Evolutionary conservation across 1,140 invertebrate genomes (phyloP).

Genomic region (Lepidotrigona ventralis): DNA sequence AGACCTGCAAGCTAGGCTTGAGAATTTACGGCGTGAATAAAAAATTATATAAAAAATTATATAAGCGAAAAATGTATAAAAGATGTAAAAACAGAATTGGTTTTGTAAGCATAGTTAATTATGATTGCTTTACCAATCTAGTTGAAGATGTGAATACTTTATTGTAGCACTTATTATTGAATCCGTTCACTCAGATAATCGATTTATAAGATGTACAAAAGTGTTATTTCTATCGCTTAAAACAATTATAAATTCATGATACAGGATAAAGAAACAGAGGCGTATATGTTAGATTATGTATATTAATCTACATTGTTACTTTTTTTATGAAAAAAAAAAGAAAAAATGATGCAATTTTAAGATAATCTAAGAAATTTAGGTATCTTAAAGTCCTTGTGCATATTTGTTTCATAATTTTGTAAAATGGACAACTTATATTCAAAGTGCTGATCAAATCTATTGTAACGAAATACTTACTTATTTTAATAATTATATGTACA

Average conservation of each 20-base stretch:
- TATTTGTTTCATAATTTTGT: slow-evolving; percentile 9
- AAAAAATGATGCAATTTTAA: neutral
- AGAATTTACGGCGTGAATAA: slow-evolving; percentile 95
- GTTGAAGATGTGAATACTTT: neutral
- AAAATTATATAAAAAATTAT: neutral
- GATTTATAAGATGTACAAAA: neutral
- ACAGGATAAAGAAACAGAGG: neutral
- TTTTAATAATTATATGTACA: slow-evolving; percentile 45
- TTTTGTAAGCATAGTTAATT: slow-evolving; percentile 14
- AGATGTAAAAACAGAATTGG: slow-evolving; percentile 19
- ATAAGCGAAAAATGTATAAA: slow-evolving; percentile 25
- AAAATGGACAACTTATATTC: slow-evolving; percentile 4
- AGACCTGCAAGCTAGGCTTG: slow-evolving; percentile 95
- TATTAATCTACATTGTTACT: neutral
- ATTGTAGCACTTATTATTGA: neutral
- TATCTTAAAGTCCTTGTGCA: slow-evolving; percentile 6
- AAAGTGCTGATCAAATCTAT: neutral
- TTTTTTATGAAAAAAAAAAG: slow-evolving; percentile 1
- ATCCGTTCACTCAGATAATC: neutral
- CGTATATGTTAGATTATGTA: neutral
- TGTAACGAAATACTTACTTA: slow-evolving; percentile 18
- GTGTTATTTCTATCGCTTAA: neutral
- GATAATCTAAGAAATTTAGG: no score
- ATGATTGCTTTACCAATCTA: neutral
- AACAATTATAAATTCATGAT: neutral